Evolutionary conservation across 1,140 invertebrate genomes (phyloP).

Genomic region (Venustaconcha ellipsiformis): DNA sequence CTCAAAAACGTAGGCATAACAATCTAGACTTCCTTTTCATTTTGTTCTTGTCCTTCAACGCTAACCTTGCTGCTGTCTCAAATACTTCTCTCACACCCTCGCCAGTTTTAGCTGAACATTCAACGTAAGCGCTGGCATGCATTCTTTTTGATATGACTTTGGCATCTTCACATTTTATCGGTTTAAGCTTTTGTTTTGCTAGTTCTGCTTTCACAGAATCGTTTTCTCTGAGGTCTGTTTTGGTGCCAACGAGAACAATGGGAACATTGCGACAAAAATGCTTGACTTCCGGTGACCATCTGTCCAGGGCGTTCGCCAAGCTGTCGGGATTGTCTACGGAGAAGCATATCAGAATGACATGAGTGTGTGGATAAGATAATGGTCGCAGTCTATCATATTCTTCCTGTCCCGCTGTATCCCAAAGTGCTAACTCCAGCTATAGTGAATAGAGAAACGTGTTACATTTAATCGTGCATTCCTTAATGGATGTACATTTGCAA

Average conservation of each 20-base stretch:
- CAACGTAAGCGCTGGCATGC: neutral
- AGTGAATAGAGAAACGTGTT: too few relatives aligned
- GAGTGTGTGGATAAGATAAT: constrained; percentile 1
- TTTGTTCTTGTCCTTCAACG: neutral
- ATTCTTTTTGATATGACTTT: neutral
- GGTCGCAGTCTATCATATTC: constrained; percentile 2
- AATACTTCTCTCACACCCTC: constrained; percentile 8
- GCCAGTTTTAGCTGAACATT: constrained; percentile 14
- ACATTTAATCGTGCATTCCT: too few relatives aligned
- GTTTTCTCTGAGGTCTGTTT: neutral
- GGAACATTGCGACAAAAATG: constrained; percentile 3
- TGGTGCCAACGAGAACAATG: neutral
- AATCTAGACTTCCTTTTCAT: neutral
- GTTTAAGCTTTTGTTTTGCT: neutral
- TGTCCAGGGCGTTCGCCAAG: neutral
- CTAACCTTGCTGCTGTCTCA: constrained; percentile 9
- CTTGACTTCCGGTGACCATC: neutral
- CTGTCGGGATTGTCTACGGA: neutral
- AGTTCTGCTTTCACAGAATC: neutral
- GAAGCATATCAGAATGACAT: too few relatives aligned
- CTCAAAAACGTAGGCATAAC: too few relatives aligned
- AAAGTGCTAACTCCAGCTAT: neutral
- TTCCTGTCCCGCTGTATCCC: constrained; percentile 8
- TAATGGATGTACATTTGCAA: too few relatives aligned
- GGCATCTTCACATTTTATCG: neutral